Percentiles rank a stretch among this genome's conserved stretches.
phyloP scores from a whole-genome alignment of 1,140 invertebrate species.

The Mamestra configurata region DNA sequence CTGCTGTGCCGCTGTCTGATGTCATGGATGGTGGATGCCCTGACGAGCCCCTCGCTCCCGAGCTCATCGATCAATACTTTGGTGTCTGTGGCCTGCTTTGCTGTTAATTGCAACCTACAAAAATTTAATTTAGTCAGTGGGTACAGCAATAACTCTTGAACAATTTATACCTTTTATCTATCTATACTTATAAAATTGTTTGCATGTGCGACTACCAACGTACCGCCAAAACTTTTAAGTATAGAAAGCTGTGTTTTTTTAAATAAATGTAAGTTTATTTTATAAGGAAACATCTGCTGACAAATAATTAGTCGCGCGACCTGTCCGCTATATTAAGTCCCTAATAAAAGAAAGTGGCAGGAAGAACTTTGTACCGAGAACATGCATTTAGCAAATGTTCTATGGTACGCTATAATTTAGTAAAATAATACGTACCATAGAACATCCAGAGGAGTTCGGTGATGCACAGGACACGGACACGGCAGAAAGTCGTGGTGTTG shows the following conservation, averaged over 20 bases:
- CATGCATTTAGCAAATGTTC: neutral
- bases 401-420: slow-evolving; percentile 2
- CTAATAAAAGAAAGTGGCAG: too few relatives aligned
- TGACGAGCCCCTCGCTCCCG: slow-evolving; percentile 55
- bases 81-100: slow-evolving; percentile 9
- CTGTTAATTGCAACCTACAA: slow-evolving; percentile 58
- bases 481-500: slow-evolving; percentile 71
- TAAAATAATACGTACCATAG: slow-evolving; percentile 65
- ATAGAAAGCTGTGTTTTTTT: too few relatives aligned
- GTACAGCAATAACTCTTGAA: too few relatives aligned
- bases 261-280: too few relatives aligned
- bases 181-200: too few relatives aligned
- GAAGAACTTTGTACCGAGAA: too few relatives aligned
- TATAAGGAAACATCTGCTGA: too few relatives aligned
- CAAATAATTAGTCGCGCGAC: too few relatives aligned
- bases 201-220: too few relatives aligned
- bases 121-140: neutral
- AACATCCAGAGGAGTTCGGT: slow-evolving; percentile 77
- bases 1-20: slow-evolving; percentile 71
- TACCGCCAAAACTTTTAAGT: too few relatives aligned
- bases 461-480: slow-evolving; percentile 71
- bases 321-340: too few relatives aligned
- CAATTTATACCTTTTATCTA: too few relatives aligned
- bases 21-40: slow-evolving; percentile 65
- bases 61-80: slow-evolving; percentile 34